Conservation (phyloP, 2,797 vertebrate species). For the Bradypodion pumilum region DNA sequence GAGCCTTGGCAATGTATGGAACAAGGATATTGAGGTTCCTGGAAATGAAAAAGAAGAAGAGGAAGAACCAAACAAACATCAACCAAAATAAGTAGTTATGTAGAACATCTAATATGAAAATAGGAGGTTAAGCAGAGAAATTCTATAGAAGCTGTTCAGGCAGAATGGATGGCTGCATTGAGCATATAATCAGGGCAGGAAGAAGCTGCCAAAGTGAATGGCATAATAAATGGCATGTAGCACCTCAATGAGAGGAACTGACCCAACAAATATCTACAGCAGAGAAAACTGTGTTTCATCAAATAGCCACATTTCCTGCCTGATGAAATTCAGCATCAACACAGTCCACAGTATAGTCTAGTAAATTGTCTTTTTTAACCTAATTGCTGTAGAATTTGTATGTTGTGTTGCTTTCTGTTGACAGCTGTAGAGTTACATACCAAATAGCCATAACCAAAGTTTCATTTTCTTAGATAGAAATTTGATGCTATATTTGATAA, state of each 20-base stretch:
- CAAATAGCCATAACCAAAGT: background rate
- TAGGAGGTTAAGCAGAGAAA: constrained; percentile 20
- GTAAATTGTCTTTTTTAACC: constrained; percentile 34
- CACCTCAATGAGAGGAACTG: constrained; percentile 17
- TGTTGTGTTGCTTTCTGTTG: constrained; percentile 15
- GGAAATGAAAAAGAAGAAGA: background rate
- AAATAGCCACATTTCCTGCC: constrained; percentile 14
- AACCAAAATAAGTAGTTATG: background rate
- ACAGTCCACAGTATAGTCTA: constrained; percentile 9
- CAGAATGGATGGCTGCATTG: background rate
- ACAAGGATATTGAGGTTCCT: background rate
- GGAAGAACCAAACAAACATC: background rate
- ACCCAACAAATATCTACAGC: background rate
- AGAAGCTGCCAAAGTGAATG: constrained; percentile 1
- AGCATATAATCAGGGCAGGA: background rate
- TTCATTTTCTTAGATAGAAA: constrained; percentile 32
- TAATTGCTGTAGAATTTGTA: constrained; percentile 40
- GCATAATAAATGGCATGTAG: background rate
- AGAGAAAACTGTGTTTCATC: constrained; percentile 38
- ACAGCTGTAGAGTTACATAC: background rate
- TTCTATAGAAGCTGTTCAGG: background rate
- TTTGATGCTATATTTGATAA: constrained; percentile 47
- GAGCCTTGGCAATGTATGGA: too few species aligned
- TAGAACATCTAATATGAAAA: constrained; percentile 27
- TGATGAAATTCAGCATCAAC: constrained; percentile 5